A percentile compares a stretch with the other conserved stretches of the same genome.
phyloP scores from a whole-genome alignment of 2,888 invertebrate species.

The Leptopterna dolabrata region DNA sequence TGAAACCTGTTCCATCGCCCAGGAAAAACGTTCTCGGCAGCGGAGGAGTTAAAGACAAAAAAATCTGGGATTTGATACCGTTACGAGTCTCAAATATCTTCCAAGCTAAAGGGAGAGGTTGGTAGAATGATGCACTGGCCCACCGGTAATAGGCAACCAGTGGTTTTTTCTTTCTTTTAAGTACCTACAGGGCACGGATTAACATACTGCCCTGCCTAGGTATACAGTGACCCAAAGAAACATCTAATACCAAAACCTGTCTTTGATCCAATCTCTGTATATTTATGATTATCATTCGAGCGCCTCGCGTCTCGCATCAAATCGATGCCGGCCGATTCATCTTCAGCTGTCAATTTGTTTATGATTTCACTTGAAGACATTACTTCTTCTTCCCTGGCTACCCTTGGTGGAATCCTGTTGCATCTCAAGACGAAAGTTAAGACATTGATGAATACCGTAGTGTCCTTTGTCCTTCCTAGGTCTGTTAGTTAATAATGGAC shows the following conservation, averaged over 20 bases:
- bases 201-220: not conserved
- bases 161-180: not conserved
- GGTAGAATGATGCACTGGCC: constrained; percentile 11
- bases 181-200: not conserved
- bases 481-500: too few species aligned
- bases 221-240: not conserved
- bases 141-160: constrained; percentile 1
- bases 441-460: too few species aligned
- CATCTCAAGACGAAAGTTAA: too few species aligned
- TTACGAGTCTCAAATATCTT: constrained; percentile 37
- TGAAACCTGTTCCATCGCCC: constrained; percentile 23
- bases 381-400: too few species aligned
- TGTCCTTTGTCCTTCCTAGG: too few species aligned
- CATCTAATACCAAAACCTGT: not conserved
- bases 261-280: not conserved
- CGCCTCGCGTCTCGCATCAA: too few species aligned
- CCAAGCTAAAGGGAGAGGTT: not conserved
- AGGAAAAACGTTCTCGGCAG: constrained; percentile 3
- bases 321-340: too few species aligned
- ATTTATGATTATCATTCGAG: not conserved
- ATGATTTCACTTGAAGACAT: too few species aligned
- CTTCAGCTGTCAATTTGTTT: too few species aligned
- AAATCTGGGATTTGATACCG: not conserved
- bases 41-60: not conserved
- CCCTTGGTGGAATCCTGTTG: too few species aligned